Percentiles rank a stretch among this genome's conserved stretches.
phyloP scores from a whole-genome alignment of 2,113 vertebrate genomes.

The Nestor notabilis region DNA sequence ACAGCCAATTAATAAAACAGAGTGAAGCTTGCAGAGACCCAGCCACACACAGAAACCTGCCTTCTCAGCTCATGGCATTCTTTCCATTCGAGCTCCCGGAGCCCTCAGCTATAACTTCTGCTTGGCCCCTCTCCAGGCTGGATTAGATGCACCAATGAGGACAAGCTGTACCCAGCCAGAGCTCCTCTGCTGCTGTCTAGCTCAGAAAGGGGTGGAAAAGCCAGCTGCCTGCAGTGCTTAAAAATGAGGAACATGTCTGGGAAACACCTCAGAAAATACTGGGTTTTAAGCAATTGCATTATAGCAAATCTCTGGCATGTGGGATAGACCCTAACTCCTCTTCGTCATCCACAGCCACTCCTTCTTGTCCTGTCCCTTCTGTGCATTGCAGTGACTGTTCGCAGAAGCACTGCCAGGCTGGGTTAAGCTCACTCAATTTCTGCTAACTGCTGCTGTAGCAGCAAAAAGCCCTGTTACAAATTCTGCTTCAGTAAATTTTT shows the following conservation, averaged over 20 bases:
- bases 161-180: neutral
- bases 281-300: fast-evolving
- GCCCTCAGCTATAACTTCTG: neutral
- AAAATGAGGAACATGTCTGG: neutral
- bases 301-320: neutral
- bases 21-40: neutral
- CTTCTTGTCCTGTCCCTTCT: neutral
- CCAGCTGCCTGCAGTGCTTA: neutral
- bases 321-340: neutral
- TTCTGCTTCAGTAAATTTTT: conserved; percentile 13
- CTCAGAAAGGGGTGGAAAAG: neutral
- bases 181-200: neutral
- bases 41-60: neutral
- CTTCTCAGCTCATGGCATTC: neutral
- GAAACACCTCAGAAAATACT: neutral
- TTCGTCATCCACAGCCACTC: neutral
- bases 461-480: neutral
- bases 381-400: conserved; percentile 46
- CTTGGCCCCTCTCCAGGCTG: conserved; percentile 17
- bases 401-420: neutral
- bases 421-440: neutral
- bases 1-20: neutral
- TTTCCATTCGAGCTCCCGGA: neutral
- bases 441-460: conserved; percentile 38
- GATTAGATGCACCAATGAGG: neutral